These are phyloP conservation scores for Poecilia latipinna DNA, from an alignment of 2,113 vertebrate genomes.

Conservation along the genomic window DNA sequence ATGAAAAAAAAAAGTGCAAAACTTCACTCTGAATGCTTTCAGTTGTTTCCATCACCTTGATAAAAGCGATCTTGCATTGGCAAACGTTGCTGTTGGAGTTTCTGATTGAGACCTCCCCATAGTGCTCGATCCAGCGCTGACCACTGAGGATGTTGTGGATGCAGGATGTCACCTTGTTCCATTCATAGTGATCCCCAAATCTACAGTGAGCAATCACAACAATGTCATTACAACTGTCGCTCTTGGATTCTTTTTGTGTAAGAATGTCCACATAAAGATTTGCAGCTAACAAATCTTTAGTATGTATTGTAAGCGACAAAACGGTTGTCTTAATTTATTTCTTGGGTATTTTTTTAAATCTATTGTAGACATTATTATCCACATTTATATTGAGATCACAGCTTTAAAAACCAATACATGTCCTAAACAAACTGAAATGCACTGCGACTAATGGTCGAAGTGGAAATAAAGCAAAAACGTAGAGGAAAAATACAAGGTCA, in stretches of 20 bases:
- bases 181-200: conserved; percentile 93
- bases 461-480: not conserved
- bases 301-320: not conserved
- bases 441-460: not conserved
- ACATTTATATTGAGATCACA: not conserved
- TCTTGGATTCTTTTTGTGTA: not conserved
- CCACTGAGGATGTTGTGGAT: conserved; percentile 98
- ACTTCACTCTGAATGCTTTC: too few relatives aligned
- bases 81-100: conserved; percentile 87
- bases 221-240: not conserved
- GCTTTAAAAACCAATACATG: not conserved
- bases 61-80: conserved; percentile 94
- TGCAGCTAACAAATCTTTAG: too few relatives aligned
- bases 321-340: not conserved
- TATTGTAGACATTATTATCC: too few relatives aligned
- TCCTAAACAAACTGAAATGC: not conserved
- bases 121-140: conserved; percentile 98
- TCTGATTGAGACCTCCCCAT: conserved; percentile 94
- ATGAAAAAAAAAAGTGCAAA: too few relatives aligned
- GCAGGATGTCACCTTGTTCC: conserved; percentile 99
- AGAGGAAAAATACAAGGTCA: conserved; percentile 5
- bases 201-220: conserved; percentile 44
- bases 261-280: not conserved
- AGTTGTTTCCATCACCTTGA: conserved; percentile 84
- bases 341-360: not conserved